These are phyloP conservation scores for Acleris emargana DNA, from an alignment of 2,888 invertebrate species.

Conservation along the genomic window DNA sequence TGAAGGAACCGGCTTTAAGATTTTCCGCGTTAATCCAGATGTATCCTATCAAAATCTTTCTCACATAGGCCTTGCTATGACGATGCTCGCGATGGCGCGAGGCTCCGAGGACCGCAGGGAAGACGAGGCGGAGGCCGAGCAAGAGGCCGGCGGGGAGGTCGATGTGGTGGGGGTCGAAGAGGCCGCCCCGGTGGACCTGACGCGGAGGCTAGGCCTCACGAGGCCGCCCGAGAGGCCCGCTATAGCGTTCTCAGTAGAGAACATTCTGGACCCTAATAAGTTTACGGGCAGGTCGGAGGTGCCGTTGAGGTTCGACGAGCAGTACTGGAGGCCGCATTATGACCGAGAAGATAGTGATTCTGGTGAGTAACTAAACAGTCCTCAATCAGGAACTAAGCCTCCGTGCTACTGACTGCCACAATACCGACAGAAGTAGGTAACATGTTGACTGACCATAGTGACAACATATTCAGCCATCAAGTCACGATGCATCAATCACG, in stretches of 20 bases:
- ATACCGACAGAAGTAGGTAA: no score
- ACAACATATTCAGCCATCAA: no score
- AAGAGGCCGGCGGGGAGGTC: conserved; percentile 68
- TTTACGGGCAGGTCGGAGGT: conserved; percentile 89
- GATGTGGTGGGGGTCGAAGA: conserved; percentile 80
- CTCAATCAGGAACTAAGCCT: background rate
- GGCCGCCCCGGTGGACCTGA: conserved; percentile 76
- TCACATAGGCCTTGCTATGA: conserved; percentile 75
- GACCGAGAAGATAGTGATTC: conserved; percentile 85
- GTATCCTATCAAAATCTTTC: conserved; percentile 24
- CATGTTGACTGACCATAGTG: no score
- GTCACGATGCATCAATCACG: no score
- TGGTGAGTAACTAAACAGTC: conserved; percentile 58
- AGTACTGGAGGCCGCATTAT: conserved; percentile 82
- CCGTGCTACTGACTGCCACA: background rate
- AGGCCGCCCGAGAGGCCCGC: conserved; percentile 81
- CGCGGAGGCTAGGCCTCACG: conserved; percentile 82
- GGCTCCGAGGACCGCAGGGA: conserved; percentile 73
- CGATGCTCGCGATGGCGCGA: conserved; percentile 82
- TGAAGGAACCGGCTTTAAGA: background rate
- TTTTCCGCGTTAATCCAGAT: conserved; percentile 16
- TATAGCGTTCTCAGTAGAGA: conserved; percentile 94
- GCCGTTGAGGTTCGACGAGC: conserved; percentile 82
- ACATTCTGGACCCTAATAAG: conserved; percentile 95
- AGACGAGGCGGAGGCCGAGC: conserved; percentile 67